Base-by-base conservation (phyloP, 1,140 invertebrate species). In the Halictus rubicundus region DNA sequence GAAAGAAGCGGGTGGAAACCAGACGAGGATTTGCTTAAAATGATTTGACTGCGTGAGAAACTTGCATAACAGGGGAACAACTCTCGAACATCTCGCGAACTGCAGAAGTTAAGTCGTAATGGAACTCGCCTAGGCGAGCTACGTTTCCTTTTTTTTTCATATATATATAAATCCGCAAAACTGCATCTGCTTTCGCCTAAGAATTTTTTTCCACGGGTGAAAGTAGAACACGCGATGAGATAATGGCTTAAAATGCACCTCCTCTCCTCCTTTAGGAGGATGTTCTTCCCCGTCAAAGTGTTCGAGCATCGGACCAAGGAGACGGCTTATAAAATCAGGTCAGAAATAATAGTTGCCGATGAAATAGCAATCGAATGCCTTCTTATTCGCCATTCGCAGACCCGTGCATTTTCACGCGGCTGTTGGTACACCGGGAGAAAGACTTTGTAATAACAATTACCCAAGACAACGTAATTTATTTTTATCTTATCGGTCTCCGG, bases 111-210 rank as follows among this genome's bases (percentile, higher is more conserved):
- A 87, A 86, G 83, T 75, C 65, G 65, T 74, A 52, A 60, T 32
- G 65, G 89, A 89, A 91, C 91, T 91, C 91, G 89, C 86, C 90
- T 88, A 85, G 81, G 59, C 57, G 76, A 90, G 91, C 91, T 90
- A 91, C 86, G 80, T 87, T 88, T 91, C 91, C 89, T 91, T 52
- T 19, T 21, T 52, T 37, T 27, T 25, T 52, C 39, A 8, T 16
- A 9, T 14, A 10, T 52, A 19, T 4, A 9, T 14, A 10, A 59
- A 19, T 4, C 14, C 14, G 37, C 10, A 37, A n/a, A 3, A 23
- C 25, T 37, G 0, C 25, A 12, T 46, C 42, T 27, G 27, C 6
- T 32, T 49, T 54, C 57, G 42, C 42, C 42, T 46, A 12, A 12
- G 12, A 46, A 46, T 25, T 5, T 14, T 12, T 25, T 7, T 19